Base-by-base conservation (phyloP, 2,113 vertebrate species). In the Diglossa brunneiventris region DNA sequence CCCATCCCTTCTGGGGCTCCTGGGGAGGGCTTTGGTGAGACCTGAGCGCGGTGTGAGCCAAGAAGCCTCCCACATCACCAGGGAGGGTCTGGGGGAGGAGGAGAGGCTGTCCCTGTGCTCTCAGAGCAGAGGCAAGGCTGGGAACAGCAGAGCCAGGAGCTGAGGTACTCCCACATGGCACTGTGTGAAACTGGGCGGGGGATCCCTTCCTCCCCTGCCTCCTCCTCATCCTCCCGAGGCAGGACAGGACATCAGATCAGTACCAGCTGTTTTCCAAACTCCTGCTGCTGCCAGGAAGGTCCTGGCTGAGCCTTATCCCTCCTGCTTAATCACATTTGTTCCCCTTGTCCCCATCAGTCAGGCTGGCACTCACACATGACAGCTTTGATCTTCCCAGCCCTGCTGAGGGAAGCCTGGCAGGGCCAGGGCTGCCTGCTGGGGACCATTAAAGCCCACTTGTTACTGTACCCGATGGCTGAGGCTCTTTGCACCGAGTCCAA, bases 361-460 rank as follows among this genome's bases (percentile, higher is more conserved):
- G 44, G 74, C 8, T 94, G 95, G 81, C 87, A 83, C 70, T 85
- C 2, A 1, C 4, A 4, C 17, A 13, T 28, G 78, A 26, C 75
- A 85, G 87, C 84, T 95, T 90, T 92, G 75, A 92, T 83, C 84
- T 76, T 73, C 70, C 63, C 85, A 69, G 9, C 79, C 33, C 9
- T 77, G 67, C 93, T 74, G 90, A 1, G 8, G 87, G 92, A 30
- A 46, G 72, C 63, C 89, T 93, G 85, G 67, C 85, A 94, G 75
- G 53, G 58, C 85, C 46, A n/a, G 22, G 30, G 42, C 73, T 76
- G 59, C 94, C 78, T 95, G 91, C 87, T 80, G 95, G 63, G 50
- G 33, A 63, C 79, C 75, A 86, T 95, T 94, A 95, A 92, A 95
- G 58, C 70, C 77, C 62, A 59, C 87, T 91, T 89, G 46, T 82